Evolutionary conservation across 2,888 invertebrate species (phyloP), one percentile per base, ranked within the genome.

Genomic region (Eutolmus rufibarbis): DNA sequence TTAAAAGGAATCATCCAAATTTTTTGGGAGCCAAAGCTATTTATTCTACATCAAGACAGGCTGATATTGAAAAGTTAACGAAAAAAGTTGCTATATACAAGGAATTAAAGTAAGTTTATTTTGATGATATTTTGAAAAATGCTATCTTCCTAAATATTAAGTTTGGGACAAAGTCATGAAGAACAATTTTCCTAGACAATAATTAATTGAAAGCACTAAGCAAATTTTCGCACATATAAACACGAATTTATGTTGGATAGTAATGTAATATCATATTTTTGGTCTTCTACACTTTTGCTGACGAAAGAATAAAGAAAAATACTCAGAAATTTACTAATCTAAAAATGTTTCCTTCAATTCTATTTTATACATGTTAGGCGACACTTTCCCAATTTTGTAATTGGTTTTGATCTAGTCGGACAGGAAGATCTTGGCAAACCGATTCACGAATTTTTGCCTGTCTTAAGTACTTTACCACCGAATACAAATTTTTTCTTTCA

Each of bases 331-430:
- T 40, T 40, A 12, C 40, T 40, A 40, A 46, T 46, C 43, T 43
- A 46, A 46, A 46, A 14, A 46, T 46, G 4, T 46, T 46, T 46
- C 14, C 4, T 14, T 46, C 1, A 2, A 40, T 43, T 28, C 12
- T 81, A 16, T 14, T n/a, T 31, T 51, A 40, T 19, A 9, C 57
- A 46, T 89, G 89, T 19, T 56, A 92, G 92, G 40, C 34, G 87
- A 23, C 19, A 86, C 0, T 90, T 90, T 90, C 95, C 95, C 0
- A 90, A 94, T 77, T 94, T 95, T 89, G 90, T 95, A 8, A 93
- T 94, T 19, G 96, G 95, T 4, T 95, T 95, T 88, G 96, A 96
- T 91, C 91, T 96, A 76, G 95, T 95, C 1, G 95, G 95, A 0
- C 94, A 95, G 89, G 95, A 96, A 91, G 95, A 95, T 89, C 93